Evolutionary conservation across 1,140 invertebrate genomes (phyloP), one percentile per base, ranked within the genome.

Genomic region (Venturia canescens): DNA sequence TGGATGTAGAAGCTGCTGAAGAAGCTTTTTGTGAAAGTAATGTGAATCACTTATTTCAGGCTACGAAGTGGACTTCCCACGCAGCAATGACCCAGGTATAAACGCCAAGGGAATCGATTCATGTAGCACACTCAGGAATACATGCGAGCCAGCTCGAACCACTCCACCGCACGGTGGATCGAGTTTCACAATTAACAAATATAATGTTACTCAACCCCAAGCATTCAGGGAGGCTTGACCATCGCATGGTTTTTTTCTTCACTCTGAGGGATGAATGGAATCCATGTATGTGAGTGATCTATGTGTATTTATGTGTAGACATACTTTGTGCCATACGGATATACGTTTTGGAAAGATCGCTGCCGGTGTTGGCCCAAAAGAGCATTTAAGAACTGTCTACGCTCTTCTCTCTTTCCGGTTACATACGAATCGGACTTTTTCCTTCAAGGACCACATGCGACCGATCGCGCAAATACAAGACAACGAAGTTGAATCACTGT

Each of bases 141-240:
- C 26, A n/a, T 53, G n/a, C 26, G 66, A 74, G 29, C 85, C 85
- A 69, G 66, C 29, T 31, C 85, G 83, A 76, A 85, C 67, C 69
- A 69, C 80, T n/a, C 76, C 60, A 63, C 60, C 60, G 11, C 44
- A 26, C 66, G 44, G 67, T 79, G 83, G 72, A 83, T 89, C 84
- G 81, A 86, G 72, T 89, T 89, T 86, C 88, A 88, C 87, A 88
- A 89, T 89, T 88, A 89, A 89, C 87, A 88, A 87, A 88, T 86
- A 86, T 88, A 87, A 83, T 85, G 83, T 87, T 87, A 88, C 87
- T 83, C 83, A 86, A 88, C 82, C 80, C 60, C 29, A 66, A 83
- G 53, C 82, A 84, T 83, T 77, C 70, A 70, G 70, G 44, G 71
- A 74, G 71, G 82, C 85, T 87, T 88, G 87, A 87, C 86, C 86